Evolutionary conservation across 2,113 vertebrate species (phyloP), one percentile per base, ranked within the genome.

Genomic region (Poeciliopsis occidentalis): DNA sequence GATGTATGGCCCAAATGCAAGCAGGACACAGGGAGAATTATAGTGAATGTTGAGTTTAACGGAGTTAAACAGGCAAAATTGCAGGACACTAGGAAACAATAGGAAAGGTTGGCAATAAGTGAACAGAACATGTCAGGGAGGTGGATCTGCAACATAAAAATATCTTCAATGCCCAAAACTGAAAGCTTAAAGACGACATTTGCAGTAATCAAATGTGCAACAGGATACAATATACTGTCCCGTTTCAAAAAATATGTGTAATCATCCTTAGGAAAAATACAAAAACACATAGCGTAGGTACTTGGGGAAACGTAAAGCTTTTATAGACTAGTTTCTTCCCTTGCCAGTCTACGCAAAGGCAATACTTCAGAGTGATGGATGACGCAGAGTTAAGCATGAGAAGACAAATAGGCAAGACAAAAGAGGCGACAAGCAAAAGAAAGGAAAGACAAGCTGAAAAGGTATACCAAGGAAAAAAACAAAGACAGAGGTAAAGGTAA

Each of bases 221-320:
- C 6, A 54, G 51, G 51, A 54, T 54, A 6, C 6, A 54, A 54
- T 24, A 54, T 54, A 8, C 6, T 54, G 51, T 54, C 51, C 51
- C 0, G 5, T 54, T 22, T 54, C 7, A 54, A 15, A 54, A 54
- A 54, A n/a, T 24, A 7, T 17, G 51, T 22, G 22, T 24, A 54
- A n/a, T n/a, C 51, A 54, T 54, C 24, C 5, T 66, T 41, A 37
- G 12, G 6, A 15, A 15, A 24, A 69, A 72, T 64, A 29, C 34
- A 29, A 30, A 69, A 72, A 57, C 11, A 39, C n/a, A 74, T 24
- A 5, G 63, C 62, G 71, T 69, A 19, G 75, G 62, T 84, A 73
- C 80, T 88, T 76, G 64, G 10, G 57, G 67, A 51, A 66, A 22
- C 44, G n/a, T 69, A 74, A 78, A 76, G 71, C 60, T 68, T 70